Percentiles rank a stretch among this genome's conserved stretches.
Evolutionary conservation across 1,140 invertebrate genomes (phyloP).

Genomic region (Nixonia krombeini): DNA sequence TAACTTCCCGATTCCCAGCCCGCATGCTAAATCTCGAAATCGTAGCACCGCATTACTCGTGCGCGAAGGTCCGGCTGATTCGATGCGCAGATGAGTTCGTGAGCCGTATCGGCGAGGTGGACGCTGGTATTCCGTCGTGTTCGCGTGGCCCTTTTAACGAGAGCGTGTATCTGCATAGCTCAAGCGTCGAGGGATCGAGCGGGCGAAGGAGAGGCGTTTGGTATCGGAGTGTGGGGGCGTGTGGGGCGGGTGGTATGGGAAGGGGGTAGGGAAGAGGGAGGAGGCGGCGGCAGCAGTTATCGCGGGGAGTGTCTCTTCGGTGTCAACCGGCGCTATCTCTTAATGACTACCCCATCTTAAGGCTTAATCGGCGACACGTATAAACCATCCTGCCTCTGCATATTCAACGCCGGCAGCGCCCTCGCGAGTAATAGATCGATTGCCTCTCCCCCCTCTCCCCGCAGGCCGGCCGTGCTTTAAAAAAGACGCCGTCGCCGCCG

Average conservation of each 20-base stretch:
- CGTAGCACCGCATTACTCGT: too few species aligned
- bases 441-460: conserved; percentile 34
- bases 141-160: conserved; percentile 48
- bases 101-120: too few species aligned
- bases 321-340: conserved; percentile 67
- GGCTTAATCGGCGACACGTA: conserved; percentile 70
- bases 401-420: conserved; percentile 62
- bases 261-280: background rate
- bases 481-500: conserved; percentile 49
- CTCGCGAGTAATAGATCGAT: conserved; percentile 47
- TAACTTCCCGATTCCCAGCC: too few species aligned
- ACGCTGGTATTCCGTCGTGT: conserved; percentile 25
- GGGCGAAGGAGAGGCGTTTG: conserved; percentile 5
- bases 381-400: conserved; percentile 68
- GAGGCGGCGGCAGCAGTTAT: conserved; percentile 48
- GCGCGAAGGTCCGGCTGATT: too few species aligned
- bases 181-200: conserved; percentile 20
- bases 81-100: too few species aligned
- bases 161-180: conserved; percentile 33
- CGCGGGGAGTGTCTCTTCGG: conserved; percentile 60
- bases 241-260: conserved; percentile 16
- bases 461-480: conserved; percentile 45
- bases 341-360: conserved; percentile 70
- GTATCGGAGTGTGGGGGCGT: conserved; percentile 34
- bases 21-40: too few species aligned